These are phyloP conservation scores for Notodonta dromedarius DNA, from an alignment of 2,888 invertebrate genomes.

Conservation along the genomic window DNA sequence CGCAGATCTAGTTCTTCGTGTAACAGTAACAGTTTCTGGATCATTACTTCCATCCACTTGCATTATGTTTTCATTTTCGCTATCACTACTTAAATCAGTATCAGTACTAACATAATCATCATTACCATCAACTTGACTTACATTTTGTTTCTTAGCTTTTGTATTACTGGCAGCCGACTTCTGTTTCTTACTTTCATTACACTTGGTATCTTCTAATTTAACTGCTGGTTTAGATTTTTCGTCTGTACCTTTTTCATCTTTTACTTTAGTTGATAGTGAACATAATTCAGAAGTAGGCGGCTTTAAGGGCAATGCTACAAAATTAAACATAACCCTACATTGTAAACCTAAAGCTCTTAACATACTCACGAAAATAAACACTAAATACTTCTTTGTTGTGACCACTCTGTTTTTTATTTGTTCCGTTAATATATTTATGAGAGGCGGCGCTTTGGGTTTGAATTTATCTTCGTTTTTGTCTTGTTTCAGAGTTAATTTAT, in stretches of 20 bases:
- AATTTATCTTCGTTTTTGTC: conserved; percentile 82
- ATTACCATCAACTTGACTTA: conserved; percentile 84
- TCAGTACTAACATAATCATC: conserved; percentile 56
- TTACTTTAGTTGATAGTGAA: conserved; percentile 80
- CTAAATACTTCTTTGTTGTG: conserved; percentile 87
- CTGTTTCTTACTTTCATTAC: conserved; percentile 26
- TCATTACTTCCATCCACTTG: conserved; percentile 67
- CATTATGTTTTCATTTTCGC: conserved; percentile 55
- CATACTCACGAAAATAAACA: conserved; percentile 90
- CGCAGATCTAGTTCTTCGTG: conserved; percentile 47
- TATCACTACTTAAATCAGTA: conserved; percentile 41
- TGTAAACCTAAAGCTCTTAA: conserved; percentile 92
- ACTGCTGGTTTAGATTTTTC: conserved; percentile 24
- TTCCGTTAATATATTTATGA: conserved; percentile 76
- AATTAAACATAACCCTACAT: conserved; percentile 91
- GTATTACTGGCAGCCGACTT: conserved; percentile 29
- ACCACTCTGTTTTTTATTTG: conserved; percentile 86
- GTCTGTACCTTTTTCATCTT: conserved; percentile 42
- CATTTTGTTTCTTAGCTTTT: conserved; percentile 49
- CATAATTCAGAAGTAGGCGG: conserved; percentile 86
- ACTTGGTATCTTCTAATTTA: conserved; percentile 25
- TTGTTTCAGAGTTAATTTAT: conserved; percentile 83
- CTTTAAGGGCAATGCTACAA: conserved; percentile 90
- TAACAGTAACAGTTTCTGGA: conserved; percentile 10
- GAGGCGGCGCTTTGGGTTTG: conserved; percentile 71